Evolutionary conservation across 2,797 vertebrate genomes (phyloP).

Genomic region (Centropyge bicolor): DNA sequence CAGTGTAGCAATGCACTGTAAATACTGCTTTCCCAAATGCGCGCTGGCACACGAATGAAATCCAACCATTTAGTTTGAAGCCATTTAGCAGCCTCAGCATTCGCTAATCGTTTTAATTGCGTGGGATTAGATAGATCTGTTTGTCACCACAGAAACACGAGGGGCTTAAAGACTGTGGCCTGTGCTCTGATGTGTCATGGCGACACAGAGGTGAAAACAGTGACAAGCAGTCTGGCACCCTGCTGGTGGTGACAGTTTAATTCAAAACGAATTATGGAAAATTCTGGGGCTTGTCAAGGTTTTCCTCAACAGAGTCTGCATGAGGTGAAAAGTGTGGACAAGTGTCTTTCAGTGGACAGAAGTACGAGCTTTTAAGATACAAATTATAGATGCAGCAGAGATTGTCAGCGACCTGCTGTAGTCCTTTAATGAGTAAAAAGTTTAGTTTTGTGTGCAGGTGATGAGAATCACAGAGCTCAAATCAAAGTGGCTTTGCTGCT

Average conservation of each 20-base stretch:
- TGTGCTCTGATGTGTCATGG: slow-evolving; percentile 49
- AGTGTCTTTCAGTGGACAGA: slow-evolving; percentile 11
- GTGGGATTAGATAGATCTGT: slow-evolving; percentile 53
- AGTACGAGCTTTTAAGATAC: neutral
- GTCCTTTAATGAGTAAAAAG: neutral
- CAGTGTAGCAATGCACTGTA: no score
- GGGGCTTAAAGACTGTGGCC: slow-evolving; percentile 53
- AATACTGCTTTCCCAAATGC: slow-evolving; percentile 10
- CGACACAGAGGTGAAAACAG: slow-evolving; percentile 56
- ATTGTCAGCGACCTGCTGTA: neutral
- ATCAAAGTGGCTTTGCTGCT: neutral
- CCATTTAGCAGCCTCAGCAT: slow-evolving; percentile 46
- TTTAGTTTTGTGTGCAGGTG: neutral
- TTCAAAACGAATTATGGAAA: slow-evolving; percentile 63
- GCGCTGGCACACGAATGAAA: slow-evolving; percentile 21
- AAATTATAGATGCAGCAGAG: neutral
- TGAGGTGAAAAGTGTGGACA: slow-evolving; percentile 39
- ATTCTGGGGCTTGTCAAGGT: slow-evolving; percentile 48
- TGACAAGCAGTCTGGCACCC: slow-evolving; percentile 49
- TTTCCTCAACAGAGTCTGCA: slow-evolving; percentile 30
- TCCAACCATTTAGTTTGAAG: slow-evolving; percentile 28
- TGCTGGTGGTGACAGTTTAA: slow-evolving; percentile 55
- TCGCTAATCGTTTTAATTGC: slow-evolving; percentile 57
- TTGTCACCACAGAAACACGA: slow-evolving; percentile 49
- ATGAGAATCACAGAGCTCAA: neutral